Percentiles rank a stretch among this genome's conserved stretches.
Conservation (phyloP, 2,113 vertebrate species). For the Camelus dromedarius region DNA sequence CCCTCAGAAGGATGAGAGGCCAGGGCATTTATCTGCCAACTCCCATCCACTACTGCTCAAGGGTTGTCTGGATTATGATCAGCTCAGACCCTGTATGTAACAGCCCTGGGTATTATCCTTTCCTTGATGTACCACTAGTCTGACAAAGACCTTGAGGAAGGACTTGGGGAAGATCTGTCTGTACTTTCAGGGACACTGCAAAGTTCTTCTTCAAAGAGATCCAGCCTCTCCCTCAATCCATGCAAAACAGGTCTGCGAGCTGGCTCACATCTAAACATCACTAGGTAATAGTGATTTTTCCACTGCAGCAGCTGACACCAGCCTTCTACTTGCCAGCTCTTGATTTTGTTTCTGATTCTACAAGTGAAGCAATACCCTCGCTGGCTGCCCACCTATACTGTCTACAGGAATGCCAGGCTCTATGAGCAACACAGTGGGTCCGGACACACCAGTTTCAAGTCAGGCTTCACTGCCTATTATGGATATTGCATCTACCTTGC, state of each 20-base stretch:
- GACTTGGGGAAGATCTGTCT: not conserved
- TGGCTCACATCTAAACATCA: not conserved
- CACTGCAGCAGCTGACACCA: not conserved
- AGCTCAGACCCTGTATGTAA: not conserved
- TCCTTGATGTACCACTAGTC: not conserved
- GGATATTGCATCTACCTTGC: no score
- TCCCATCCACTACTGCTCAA: not conserved
- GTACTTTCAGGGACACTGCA: not conserved
- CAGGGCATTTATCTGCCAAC: not conserved
- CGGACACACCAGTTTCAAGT: not conserved
- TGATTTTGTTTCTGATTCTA: not conserved
- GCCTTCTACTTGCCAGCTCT: not conserved
- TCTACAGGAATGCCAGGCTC: not conserved
- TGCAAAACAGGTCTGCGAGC: not conserved
- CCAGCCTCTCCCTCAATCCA: not conserved
- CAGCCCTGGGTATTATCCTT: not conserved
- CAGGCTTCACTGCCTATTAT: not conserved
- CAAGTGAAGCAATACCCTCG: not conserved
- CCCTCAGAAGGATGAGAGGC: not conserved
- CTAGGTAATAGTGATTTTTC: not conserved
- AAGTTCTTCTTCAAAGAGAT: not conserved
- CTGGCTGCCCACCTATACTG: not conserved
- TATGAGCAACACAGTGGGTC: not conserved
- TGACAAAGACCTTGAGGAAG: not conserved
- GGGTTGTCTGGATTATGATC: not conserved